Percentiles rank a stretch among this genome's conserved stretches.
Conservation (phyloP, 2,113 vertebrate genomes). For the Hyperopisus bebe region DNA sequence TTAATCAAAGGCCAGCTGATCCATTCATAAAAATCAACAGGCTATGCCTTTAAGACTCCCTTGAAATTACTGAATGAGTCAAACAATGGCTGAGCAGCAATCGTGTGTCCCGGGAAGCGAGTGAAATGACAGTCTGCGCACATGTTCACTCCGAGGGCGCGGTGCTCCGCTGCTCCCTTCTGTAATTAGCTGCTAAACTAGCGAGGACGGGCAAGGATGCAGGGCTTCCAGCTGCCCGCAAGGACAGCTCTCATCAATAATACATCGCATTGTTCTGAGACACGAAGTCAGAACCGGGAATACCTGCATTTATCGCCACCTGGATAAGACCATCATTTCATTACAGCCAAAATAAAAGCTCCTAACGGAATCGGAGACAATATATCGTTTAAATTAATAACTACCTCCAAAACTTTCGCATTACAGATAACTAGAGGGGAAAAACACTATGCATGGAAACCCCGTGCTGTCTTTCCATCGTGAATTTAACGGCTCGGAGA, state of each 20-base stretch:
- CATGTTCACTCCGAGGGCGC: neutral
- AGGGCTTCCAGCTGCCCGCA: conserved; percentile 34
- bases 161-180: neutral
- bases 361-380: neutral
- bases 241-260: conserved; percentile 56
- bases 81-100: neutral
- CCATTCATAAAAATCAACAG: conserved; percentile 11
- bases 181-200: neutral
- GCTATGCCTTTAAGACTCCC: neutral
- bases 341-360: neutral
- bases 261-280: conserved; percentile 42
- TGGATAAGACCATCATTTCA: neutral
- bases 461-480: neutral
- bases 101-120: neutral
- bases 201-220: neutral
- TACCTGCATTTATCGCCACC: neutral
- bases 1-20: neutral
- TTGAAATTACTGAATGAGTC: conserved; percentile 2
- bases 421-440: neutral
- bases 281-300: neutral
- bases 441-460: neutral
- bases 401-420: conserved; percentile 6
- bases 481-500: neutral
- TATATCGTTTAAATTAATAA: neutral
- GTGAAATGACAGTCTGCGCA: neutral